A percentile compares a stretch with the other conserved stretches of the same genome.
These are phyloP conservation scores for Lerista edwardsae DNA, from an alignment of 2,797 vertebrate species.

Conservation along the genomic window DNA sequence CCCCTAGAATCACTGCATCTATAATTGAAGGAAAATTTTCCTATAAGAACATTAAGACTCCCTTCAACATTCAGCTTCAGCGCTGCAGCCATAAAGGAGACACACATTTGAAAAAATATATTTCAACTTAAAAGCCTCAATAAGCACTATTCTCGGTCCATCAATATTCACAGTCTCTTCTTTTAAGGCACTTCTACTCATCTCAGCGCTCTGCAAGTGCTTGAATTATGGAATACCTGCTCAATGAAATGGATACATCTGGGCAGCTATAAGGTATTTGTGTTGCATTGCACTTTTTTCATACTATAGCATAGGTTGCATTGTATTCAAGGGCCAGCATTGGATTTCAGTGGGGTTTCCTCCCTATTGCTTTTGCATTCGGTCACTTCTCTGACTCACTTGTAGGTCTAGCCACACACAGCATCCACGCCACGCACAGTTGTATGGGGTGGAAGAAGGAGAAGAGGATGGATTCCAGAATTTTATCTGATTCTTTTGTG, in stretches of 20 bases:
- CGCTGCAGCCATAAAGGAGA: slow-evolving; percentile 5
- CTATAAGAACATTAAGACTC: slow-evolving; percentile 15
- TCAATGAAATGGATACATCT: background rate
- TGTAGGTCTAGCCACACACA: too few species aligned
- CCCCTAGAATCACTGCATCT: slow-evolving; percentile 6
- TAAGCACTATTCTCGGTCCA: background rate
- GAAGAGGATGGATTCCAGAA: background rate
- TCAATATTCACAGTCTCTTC: slow-evolving; percentile 7
- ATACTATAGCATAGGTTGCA: background rate
- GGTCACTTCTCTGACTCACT: too few species aligned
- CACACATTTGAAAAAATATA: slow-evolving; percentile 17
- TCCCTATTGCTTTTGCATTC: too few species aligned
- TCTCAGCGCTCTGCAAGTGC: background rate
- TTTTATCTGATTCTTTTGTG: background rate
- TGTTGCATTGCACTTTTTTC: background rate
- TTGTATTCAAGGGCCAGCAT: background rate
- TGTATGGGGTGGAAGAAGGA: background rate
- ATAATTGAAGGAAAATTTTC: slow-evolving; percentile 31
- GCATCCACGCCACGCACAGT: background rate
- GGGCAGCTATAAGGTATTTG: slow-evolving; percentile 9
- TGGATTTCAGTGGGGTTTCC: too few species aligned
- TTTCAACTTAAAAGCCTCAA: background rate
- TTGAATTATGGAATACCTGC: slow-evolving; percentile 15
- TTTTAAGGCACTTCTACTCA: slow-evolving; percentile 2
- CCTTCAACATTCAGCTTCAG: slow-evolving; percentile 37